Evolutionary conservation across 1,140 invertebrate species (phyloP), one percentile per base, ranked within the genome.

Genomic region (Teleopsis dalmanni): DNA sequence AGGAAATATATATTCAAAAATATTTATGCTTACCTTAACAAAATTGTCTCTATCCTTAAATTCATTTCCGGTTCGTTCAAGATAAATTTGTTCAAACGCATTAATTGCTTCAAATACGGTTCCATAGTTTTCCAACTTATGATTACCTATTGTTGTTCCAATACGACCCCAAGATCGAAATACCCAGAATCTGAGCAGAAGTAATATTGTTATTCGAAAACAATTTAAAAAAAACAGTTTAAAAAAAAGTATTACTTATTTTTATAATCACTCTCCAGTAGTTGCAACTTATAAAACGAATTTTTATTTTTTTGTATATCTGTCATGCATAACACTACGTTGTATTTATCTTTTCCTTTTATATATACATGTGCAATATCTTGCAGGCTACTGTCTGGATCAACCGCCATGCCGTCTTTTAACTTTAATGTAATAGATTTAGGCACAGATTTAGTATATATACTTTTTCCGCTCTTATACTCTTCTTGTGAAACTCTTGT

Each of bases 91-190:
- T 57, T 83, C 67, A 68, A 97, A 98, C 19, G 72, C 56, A 0
- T 60, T 23, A 16, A 85, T 78, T 1, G 88, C 89, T 1, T 81
- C 74, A 0, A 79, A 35, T 9, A 83, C 53, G 1, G 62, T 58
- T 3, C 13, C 10, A 54, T 76, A 79, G 1, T 72, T 55, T 34
- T 94, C 86, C 0, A 87, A 51, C 69, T 91, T 95, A 22, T 76
- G 82, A 10, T 81, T 82, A 9, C 92, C 95, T 58, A 95, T 90
- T 0, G 82, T 87, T 1, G 95, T 98, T 8, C 95, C 94, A 58
- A 97, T 93, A 53, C 95, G 78, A 16, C 96, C 96, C 95, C 95
- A 99, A 0, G 90, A 79, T 23, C 89, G 78, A 67, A 92, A 95
- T 10, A 95, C 55, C 81, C 82, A 91, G 69, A 80, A 93, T 47